These are phyloP conservation scores for Aurelia aurita complex sp. Pacific DNA, from an alignment of 30 jellyfish, hydroid and myxozoan species.

Conservation along the genomic window DNA sequence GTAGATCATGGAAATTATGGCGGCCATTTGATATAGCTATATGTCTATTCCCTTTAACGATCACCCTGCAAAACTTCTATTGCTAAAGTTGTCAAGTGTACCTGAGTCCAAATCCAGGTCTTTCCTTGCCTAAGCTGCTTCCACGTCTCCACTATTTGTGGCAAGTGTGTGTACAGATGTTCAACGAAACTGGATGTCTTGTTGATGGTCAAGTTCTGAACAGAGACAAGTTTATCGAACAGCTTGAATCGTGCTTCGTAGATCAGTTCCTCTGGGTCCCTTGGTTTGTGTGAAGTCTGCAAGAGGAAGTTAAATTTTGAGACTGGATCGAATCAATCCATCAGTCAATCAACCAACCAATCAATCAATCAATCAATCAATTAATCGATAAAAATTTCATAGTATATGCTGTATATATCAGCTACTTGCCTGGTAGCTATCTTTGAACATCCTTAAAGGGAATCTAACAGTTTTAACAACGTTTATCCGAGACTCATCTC, in stretches of 20 bases:
- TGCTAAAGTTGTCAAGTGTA: background rate
- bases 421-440: no score
- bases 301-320: background rate
- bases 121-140: conserved; percentile 39
- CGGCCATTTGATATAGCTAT: no score
- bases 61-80: no score
- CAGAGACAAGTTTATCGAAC: conserved; percentile 56
- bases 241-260: conserved; percentile 36
- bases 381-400: no score
- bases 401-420: no score
- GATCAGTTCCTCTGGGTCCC: conserved; percentile 45
- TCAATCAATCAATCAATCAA: no score
- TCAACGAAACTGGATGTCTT: conserved; percentile 33
- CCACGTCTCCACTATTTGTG: conserved; percentile 20
- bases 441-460: no score
- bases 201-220: conserved; percentile 28
- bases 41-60: no score
- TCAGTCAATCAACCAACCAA: no score
- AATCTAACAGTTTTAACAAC: no score
- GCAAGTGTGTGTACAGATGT: conserved; percentile 21
- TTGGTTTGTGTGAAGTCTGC: conserved; percentile 35
- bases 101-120: conserved; percentile 50
- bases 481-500: no score
- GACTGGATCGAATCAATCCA: background rate
- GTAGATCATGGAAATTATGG: no score